Conservation (phyloP, 2,888 invertebrate species). For the Labia minor region DNA sequence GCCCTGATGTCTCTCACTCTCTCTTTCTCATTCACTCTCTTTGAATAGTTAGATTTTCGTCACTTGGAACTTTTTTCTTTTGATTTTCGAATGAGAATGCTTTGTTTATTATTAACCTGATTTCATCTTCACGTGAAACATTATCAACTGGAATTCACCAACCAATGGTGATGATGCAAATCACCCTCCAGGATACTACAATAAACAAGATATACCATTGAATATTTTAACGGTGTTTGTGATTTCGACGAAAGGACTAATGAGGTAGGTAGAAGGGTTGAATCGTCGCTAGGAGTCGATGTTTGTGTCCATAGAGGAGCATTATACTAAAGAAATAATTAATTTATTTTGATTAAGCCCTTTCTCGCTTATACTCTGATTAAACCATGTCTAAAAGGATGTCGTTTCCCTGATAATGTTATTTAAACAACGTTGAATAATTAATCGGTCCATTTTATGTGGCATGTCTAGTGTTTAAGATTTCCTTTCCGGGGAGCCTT, state of each 20-base stretch:
- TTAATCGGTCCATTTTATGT: neutral
- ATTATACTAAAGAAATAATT: neutral
- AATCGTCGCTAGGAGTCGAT: too few relatives aligned
- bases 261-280: too few relatives aligned
- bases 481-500: neutral
- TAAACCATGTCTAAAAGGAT: neutral
- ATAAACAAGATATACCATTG: too few relatives aligned
- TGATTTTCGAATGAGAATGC: too few relatives aligned
- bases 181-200: too few relatives aligned
- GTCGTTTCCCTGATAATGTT: neutral
- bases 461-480: neutral
- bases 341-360: neutral
- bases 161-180: too few relatives aligned
- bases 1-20: neutral
- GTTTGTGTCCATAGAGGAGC: neutral
- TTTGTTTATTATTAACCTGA: too few relatives aligned
- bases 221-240: neutral
- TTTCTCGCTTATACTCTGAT: neutral
- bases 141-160: too few relatives aligned
- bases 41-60: too few relatives aligned
- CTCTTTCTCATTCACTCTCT: neutral
- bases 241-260: neutral
- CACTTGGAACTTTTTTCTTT: too few relatives aligned
- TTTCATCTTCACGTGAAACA: too few relatives aligned
- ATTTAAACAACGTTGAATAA: neutral